Conservation (phyloP, 2,797 vertebrate genomes). For the Ispidina lecontei region DNA sequence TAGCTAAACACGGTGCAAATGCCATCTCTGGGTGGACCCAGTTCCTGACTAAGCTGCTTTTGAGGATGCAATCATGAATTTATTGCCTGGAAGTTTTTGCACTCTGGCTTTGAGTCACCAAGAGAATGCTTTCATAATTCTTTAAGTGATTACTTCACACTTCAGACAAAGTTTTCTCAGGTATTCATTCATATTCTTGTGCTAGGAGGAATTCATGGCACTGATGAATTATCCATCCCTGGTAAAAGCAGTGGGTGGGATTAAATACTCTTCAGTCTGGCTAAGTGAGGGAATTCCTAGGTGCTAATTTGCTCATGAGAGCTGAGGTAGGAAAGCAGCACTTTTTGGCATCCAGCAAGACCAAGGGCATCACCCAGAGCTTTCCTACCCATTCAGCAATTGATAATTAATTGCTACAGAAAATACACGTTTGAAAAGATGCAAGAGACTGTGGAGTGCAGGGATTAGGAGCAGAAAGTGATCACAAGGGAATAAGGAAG, state of each 20-base stretch:
- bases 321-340: not conserved
- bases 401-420: not conserved
- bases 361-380: not conserved
- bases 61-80: not conserved
- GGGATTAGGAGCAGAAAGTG: not conserved
- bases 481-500: not conserved
- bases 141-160: not conserved
- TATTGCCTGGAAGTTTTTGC: not conserved
- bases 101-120: not conserved
- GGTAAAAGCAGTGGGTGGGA: not conserved
- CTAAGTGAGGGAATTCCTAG: not conserved
- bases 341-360: not conserved
- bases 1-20: constrained; percentile 10
- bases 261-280: not conserved
- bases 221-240: not conserved
- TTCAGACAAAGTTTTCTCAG: not conserved
- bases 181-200: not conserved
- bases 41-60: not conserved
- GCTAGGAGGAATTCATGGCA: not conserved
- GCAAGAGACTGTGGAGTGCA: not conserved
- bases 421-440: not conserved
- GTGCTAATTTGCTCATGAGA: not conserved
- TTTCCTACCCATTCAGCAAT: not conserved
- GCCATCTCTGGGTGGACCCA: not conserved
- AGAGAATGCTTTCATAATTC: not conserved